Conservation (phyloP, 2,888 invertebrate genomes). For the Calameuta filiformis region DNA sequence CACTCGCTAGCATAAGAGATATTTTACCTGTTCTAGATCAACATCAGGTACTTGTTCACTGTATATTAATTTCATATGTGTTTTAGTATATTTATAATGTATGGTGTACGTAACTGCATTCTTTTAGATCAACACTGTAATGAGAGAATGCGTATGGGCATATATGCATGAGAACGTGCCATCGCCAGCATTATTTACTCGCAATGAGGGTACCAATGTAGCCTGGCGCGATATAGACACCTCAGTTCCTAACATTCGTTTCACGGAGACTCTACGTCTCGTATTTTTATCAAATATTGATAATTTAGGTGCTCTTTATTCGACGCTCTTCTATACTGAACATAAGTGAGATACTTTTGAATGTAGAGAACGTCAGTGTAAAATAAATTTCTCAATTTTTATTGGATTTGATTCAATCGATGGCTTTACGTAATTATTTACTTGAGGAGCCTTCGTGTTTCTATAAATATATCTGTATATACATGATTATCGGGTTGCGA, state of each 20-base stretch:
- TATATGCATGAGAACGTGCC: slow-evolving; percentile 91
- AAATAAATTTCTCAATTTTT: not conserved
- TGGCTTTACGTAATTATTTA: not conserved
- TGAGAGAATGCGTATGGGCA: slow-evolving; percentile 90
- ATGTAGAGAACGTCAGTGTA: not conserved
- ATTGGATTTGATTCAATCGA: not conserved
- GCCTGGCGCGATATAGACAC: slow-evolving; percentile 81
- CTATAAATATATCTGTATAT: not conserved
- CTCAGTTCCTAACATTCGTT: slow-evolving; percentile 77
- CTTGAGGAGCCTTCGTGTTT: not conserved
- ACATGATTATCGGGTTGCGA: not conserved
- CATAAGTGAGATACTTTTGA: slow-evolving; percentile 36
- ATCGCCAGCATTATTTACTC: slow-evolving; percentile 80
- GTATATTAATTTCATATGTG: not conserved
- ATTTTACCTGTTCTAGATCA: slow-evolving; percentile 78
- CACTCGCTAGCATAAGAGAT: slow-evolving; percentile 81
- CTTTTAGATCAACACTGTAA: slow-evolving; percentile 78
- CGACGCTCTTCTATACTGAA: slow-evolving; percentile 54
- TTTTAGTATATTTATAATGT: slow-evolving; percentile 5
- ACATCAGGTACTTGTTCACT: slow-evolving; percentile 46
- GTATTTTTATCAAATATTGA: slow-evolving; percentile 84
- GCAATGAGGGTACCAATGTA: slow-evolving; percentile 55
- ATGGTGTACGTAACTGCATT: not conserved
- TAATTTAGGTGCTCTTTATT: slow-evolving; percentile 79
- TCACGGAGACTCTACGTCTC: slow-evolving; percentile 83